Evolutionary conservation across 1,140 invertebrate species (phyloP).

Genomic region (Hormaphis cornu): DNA sequence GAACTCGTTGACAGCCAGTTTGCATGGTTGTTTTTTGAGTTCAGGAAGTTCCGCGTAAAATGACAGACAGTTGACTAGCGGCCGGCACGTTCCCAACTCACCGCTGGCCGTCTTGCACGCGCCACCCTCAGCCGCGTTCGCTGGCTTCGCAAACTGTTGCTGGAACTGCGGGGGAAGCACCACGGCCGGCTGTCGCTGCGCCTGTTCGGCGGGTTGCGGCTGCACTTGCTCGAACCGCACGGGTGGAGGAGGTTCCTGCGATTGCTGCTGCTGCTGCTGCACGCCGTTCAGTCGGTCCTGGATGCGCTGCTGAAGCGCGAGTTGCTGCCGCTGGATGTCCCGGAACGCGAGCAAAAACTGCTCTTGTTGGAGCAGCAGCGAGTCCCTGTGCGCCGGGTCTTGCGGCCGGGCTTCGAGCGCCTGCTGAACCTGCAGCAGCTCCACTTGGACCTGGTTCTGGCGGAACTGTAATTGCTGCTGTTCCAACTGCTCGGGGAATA

Average conservation of each 20-base stretch:
- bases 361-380: conserved; percentile 32
- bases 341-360: conserved; percentile 32
- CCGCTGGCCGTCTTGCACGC: conserved; percentile 37
- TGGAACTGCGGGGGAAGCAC: not conserved
- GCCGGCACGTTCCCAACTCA: conserved; percentile 41
- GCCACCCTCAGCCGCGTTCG: not conserved
- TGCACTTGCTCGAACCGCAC: not conserved
- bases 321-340: conserved; percentile 34
- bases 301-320: conserved; percentile 36
- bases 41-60: conserved; percentile 45
- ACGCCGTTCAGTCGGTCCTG: conserved; percentile 37
- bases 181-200: not conserved
- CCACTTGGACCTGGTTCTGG: conserved; percentile 35
- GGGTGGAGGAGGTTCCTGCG: no score
- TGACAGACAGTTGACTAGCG: conserved; percentile 43
- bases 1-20: conserved; percentile 39
- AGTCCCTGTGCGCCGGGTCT: not conserved
- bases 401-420: conserved; percentile 31
- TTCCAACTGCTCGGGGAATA: conserved; percentile 40
- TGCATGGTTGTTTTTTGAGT: conserved; percentile 43
- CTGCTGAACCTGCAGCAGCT: conserved; percentile 37
- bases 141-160: not conserved
- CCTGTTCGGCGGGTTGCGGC: not conserved
- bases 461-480: conserved; percentile 38
- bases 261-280: not conserved